Base-by-base conservation (phyloP, 2,797 vertebrate species). In the Chrosomus eos region DNA sequence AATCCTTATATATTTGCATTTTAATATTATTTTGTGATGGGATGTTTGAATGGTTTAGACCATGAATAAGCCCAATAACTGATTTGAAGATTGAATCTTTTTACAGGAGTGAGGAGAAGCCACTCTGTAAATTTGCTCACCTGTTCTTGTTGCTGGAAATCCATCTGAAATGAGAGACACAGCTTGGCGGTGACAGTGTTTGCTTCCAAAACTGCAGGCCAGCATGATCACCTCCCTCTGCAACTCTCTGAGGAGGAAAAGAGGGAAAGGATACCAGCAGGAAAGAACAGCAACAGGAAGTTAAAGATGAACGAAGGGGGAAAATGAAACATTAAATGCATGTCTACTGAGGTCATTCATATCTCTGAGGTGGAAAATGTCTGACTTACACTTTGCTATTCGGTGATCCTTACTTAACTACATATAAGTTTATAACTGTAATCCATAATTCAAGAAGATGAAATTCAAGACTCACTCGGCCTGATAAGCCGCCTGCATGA, bases 111-210 rank as follows among this genome's bases (percentile, higher is more conserved):
- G 23, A 58, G 55, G 4, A n/a, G 8, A 23, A 55, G 53, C 53
- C 3, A 18, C 16, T 5, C 4, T 38, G 31, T 74, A 76, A 31
- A 45, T 80, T 0, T 28, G 3, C 71, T 89, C 92, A 99, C 98
- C 98, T 94, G 95, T 99, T 99, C 90, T 97, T 97, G 89, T 99
- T 99, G 94, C 97, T 99, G 86, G 97, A 98, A 94, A 99, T 99
- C 98, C 98, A 99, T 99, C 97, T 0, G 98, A 99, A 94, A 99
- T 98, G 84, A 98, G 95, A 0, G 96, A 94, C 4, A 97, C 95
- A 2, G 98, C 98, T 91, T 99, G 97, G 2, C 97, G 96, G 90
- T 99, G 98, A 91, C 98, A 99, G 88, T 98, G 97, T 33, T 98
- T 99, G 93, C 97, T 97, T 74, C 98, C 98, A 1, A 99, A 99